Evolutionary conservation across 2,888 invertebrate genomes (phyloP), one percentile per base, ranked within the genome.

Genomic region (Eurytoma californica): DNA sequence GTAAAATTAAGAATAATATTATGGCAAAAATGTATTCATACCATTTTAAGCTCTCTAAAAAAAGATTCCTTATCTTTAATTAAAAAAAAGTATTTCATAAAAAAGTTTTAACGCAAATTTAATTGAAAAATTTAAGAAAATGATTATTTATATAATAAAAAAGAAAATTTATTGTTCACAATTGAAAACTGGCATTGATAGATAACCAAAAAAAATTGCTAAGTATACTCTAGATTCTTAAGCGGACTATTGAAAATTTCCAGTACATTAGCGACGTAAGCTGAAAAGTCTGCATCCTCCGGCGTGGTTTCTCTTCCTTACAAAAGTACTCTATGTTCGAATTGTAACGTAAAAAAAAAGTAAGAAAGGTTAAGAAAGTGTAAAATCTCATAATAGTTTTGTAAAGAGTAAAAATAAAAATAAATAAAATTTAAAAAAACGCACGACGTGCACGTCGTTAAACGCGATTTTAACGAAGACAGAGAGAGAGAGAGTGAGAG

Each of bases 401-500:
- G 20, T 57, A 57, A n/a, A 57, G n/a, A n/a, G 57, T 3, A 3
- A 13, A 12, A 20, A 57, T 12, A n/a, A 57, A 57, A 16, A 24
- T 16, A 28, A 47, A 20, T 13, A 47, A 39, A 39, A 39, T 53
- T 39, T 39, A n/a, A 30, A n/a, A 30, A 28, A 30, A 61, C 14
- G 39, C n/a, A 61, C 65, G 73, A 73, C 65, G 20, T 47, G 7
- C 20, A 28, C 14, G 68, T 75, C 61, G 53, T 60, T 75, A 75
- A 75, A 75, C 47, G 47, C 61, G 55, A 75, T 61, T 28, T 47
- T 47, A 74, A 16, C 39, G 55, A 24, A 58, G 14, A 13, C 9
- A 49, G 18, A 61, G 14, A 9, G 0, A 0, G 39, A 7, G 39
- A 39, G 39, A 7, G n/a, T 16, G n/a, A n/a, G n/a, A n/a, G n/a